Evolutionary conservation across 1,140 invertebrate species (phyloP), one percentile per base, ranked within the genome.

Genomic region (Archivesica marissinica): DNA sequence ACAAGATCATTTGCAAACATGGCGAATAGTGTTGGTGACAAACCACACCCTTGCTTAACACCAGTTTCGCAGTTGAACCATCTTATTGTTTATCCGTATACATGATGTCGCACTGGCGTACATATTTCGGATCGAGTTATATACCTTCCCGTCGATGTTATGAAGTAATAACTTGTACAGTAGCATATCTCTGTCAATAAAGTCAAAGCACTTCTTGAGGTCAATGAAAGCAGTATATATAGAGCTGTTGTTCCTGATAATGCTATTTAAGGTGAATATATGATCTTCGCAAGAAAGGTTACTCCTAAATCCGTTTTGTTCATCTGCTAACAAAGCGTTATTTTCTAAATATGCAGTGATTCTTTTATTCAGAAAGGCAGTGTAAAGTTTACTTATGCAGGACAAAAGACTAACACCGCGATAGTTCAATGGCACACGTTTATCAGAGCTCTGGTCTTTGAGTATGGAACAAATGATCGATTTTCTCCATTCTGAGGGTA

Each of bases 341-440:
- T 54, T 23, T 30, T 74, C 68, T 47, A 83, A 52, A 33, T 75
- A 83, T 3, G 17, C 0, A 28, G 30, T 59, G 11, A 85, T 2
- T 50, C 74, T 6, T 28, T 68, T 77, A 35, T 78, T 77, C 17
- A 85, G 38, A 15, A 85, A 66, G 3, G 50, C n/a, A 44, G 25
- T 84, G 25, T 75, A 84, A 20, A 84, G 30, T 75, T 84, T 84
- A 17, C 47, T 64, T 41, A 72, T 38, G 39, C 68, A 74, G 0
- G 70, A 74, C 2, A 84, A 30, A 1, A 84, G 35, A 75, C 81
- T 84, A 33, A 84, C n/a, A n/a, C n/a, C n/a, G n/a, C n/a, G n/a
- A n/a, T n/a, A n/a, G n/a, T n/a, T n/a, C n/a, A n/a, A n/a, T n/a
- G n/a, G n/a, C n/a, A n/a, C n/a, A n/a, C n/a, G n/a, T n/a, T n/a